Percentiles rank a stretch among this genome's conserved stretches.
Evolutionary conservation across 2,113 vertebrate species (phyloP).

Genomic region (Oreocharis arfaki): DNA sequence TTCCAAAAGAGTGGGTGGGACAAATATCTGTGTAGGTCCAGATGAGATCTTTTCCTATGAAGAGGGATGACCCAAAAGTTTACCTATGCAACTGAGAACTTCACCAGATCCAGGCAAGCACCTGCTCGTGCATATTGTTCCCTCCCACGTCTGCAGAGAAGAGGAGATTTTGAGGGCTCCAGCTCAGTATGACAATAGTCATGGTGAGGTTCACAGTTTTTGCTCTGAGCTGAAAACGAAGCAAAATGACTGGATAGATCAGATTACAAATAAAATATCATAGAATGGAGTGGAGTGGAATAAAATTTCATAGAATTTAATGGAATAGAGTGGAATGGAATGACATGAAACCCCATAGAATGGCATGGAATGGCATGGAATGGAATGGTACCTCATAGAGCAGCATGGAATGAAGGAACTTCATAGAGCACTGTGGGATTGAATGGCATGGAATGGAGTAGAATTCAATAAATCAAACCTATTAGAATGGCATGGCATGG

Average conservation of each 20-base stretch:
- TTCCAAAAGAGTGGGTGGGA: neutral
- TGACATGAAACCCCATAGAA: no score
- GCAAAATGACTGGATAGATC: neutral
- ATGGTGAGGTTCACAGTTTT: neutral
- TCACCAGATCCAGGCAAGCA: neutral
- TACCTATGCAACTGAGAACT: neutral
- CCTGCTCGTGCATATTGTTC: neutral
- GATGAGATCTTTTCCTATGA: neutral
- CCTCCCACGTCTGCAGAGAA: neutral
- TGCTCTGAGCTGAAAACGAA: neutral
- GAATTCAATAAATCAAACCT: no score
- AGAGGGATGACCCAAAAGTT: fast-evolving
- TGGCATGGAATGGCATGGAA: no score
- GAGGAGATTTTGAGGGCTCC: neutral
- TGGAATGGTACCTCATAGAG: no score
- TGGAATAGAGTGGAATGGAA: neutral
- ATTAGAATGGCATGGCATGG: no score
- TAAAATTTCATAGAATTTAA: neutral
- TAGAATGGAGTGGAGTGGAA: neutral
- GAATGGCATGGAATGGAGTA: no score
- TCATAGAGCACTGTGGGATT: no score
- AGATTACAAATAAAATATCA: neutral
- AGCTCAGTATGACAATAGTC: neutral
- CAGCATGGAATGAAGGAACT: neutral
- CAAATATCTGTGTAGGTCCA: neutral